Evolutionary conservation across 1,140 invertebrate species (phyloP).

Genomic region (Pseudomyrmex dendroicus): DNA sequence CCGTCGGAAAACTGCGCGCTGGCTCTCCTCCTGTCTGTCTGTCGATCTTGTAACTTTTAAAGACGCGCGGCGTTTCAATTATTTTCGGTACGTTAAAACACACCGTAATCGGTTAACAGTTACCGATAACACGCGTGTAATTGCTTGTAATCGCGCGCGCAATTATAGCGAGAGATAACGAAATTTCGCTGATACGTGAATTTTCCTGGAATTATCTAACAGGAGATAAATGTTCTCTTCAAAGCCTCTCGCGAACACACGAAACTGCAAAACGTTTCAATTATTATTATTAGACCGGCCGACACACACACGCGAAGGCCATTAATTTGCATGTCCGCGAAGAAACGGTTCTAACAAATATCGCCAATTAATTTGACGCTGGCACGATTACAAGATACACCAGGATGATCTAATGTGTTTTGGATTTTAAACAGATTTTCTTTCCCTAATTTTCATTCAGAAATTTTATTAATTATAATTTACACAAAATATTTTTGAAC

Average conservation of each 20-base stretch:
- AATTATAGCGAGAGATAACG: no score
- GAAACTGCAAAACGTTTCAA: constrained; percentile 18
- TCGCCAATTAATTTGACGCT: constrained; percentile 39
- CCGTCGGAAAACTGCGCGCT: no score
- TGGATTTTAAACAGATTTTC: neutral
- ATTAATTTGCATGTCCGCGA: constrained; percentile 26
- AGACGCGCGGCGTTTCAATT: no score
- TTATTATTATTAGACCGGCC: constrained; percentile 24
- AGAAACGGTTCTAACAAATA: constrained; percentile 27
- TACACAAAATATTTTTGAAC: no score
- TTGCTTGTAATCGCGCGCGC: no score
- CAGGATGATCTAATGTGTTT: neutral
- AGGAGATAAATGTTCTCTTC: neutral
- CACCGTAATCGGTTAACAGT: no score
- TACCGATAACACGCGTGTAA: no score
- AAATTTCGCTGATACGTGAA: neutral
- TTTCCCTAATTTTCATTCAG: no score
- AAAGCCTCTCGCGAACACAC: neutral
- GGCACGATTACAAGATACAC: constrained; percentile 20
- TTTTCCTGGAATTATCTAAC: neutral
- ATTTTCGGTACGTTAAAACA: no score
- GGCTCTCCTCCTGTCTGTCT: no score
- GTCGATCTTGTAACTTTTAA: no score
- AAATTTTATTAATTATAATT: no score
- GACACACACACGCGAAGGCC: neutral